Evolutionary conservation across 1,140 invertebrate species (phyloP), one percentile per base, ranked within the genome.

Genomic region (Drosophila kurseongensis): DNA sequence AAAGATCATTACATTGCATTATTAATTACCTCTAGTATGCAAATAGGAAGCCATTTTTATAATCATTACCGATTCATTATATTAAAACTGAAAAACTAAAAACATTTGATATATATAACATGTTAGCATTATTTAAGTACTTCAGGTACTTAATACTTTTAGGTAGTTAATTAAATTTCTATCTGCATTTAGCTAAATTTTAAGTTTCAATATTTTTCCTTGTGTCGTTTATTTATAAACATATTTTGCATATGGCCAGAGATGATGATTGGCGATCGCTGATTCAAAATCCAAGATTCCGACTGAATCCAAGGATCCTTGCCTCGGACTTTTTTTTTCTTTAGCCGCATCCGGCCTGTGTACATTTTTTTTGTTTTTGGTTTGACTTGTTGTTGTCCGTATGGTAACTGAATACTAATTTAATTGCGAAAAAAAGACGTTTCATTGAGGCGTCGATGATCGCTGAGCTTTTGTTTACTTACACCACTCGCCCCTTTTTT

Each of bases 391-490:
- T 61, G 54, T 66, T 67, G 60, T 66, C 44, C 67, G 57, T 61
- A 78, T 78, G 84, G 83, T 89, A 88, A 88, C 83, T 89, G 83
- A 89, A 88, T 88, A 88, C 83, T 88, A 88, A 88, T 82, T 79
- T 58, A 66, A 58, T 65, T 55, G 55, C 74, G 44, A 23, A 72
- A 80, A 75, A 65, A 75, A 61, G n/a, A 73, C 55, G 41, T 68
- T 69, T 58, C 74, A 77, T 77, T 77, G 74, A 76, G 74, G 73
- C 72, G 80, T 78, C 79, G 80, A 78, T 81, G 69, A 80, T 89
- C 75, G 69, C 84, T 65, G 75, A 79, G 84, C 79, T 88, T 86
- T 86, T 86, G 83, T 86, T 86, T 88, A 79, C 66, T 60, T 58
- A 60, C 59, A 44, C 13, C 69, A 48, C 16, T 50, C 60, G 36